phyloP scores from a whole-genome alignment of 2,888 invertebrate genomes.

The Anoncus sp. region DNA sequence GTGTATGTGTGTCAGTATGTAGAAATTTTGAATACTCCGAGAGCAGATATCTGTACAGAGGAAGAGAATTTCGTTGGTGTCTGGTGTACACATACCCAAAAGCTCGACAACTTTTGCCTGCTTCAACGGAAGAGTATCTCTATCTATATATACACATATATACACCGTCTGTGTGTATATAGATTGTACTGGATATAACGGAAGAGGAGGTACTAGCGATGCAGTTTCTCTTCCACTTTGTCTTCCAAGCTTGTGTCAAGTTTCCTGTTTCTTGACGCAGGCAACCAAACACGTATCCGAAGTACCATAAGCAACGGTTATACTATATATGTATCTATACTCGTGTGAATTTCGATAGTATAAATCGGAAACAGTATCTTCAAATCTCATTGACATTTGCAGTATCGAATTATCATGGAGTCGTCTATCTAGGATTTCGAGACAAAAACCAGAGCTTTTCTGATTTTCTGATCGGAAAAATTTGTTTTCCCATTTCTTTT shows the following conservation, averaged over 20 bases:
- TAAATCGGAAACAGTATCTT: not conserved
- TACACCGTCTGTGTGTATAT: too few species aligned
- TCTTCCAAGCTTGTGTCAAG: conserved; percentile 56
- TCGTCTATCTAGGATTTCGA: too few species aligned
- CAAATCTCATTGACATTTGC: too few species aligned
- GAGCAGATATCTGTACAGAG: conserved; percentile 1
- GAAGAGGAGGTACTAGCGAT: conserved; percentile 18
- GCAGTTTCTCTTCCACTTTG: conserved; percentile 54
- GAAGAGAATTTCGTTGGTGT: conserved; percentile 43
- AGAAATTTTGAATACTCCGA: conserved; percentile 42
- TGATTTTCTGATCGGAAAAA: too few species aligned
- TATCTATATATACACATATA: not conserved
- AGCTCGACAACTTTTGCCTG: conserved; percentile 52
- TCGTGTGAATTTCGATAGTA: not conserved
- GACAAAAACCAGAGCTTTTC: too few species aligned
- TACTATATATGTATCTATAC: not conserved
- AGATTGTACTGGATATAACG: not conserved
- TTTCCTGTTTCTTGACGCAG: conserved; percentile 47
- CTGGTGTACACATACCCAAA: conserved; percentile 39
- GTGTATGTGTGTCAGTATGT: conserved; percentile 36
- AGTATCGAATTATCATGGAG: too few species aligned
- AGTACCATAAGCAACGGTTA: conserved; percentile 11
- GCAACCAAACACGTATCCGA: conserved; percentile 30
- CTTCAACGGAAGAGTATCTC: conserved; percentile 17
- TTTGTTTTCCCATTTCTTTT: too few species aligned